phyloP scores from a whole-genome alignment of 2,113 vertebrate genomes.

The Microtus richardsoni region DNA sequence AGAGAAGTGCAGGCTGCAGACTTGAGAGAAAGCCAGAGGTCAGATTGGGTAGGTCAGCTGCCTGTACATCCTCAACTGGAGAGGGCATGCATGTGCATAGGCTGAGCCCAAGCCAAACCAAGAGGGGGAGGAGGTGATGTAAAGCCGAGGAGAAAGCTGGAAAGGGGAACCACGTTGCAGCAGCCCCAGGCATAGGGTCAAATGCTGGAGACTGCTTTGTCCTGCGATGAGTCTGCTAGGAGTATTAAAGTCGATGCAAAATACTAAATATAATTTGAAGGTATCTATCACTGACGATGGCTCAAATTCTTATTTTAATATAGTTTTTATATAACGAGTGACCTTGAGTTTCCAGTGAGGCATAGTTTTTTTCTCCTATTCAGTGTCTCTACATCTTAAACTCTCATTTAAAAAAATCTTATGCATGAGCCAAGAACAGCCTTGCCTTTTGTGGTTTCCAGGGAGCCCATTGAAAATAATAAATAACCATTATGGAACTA shows the following conservation, averaged over 20 bases:
- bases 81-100: not conserved
- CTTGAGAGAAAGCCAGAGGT: not conserved
- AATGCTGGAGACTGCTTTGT: not conserved
- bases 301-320: constrained; percentile 9
- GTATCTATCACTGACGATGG: not conserved
- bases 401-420: not conserved
- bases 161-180: not conserved
- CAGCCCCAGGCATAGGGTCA: not conserved
- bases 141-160: not conserved
- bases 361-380: not conserved
- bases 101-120: not conserved
- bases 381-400: not conserved
- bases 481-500: not conserved
- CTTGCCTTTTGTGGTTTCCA: constrained; percentile 42
- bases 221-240: not conserved
- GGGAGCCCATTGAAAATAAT: constrained; percentile 8
- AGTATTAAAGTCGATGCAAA: not conserved
- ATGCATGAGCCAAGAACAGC: not conserved
- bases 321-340: not conserved
- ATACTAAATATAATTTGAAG: not conserved
- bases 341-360: not conserved
- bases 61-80: not conserved
- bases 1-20: not conserved
- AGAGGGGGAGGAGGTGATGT: not conserved
- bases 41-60: not conserved